Percentiles rank a stretch among this genome's conserved stretches.
Evolutionary conservation across 2,113 vertebrate species (phyloP).

Genomic region (Cacatua alba): DNA sequence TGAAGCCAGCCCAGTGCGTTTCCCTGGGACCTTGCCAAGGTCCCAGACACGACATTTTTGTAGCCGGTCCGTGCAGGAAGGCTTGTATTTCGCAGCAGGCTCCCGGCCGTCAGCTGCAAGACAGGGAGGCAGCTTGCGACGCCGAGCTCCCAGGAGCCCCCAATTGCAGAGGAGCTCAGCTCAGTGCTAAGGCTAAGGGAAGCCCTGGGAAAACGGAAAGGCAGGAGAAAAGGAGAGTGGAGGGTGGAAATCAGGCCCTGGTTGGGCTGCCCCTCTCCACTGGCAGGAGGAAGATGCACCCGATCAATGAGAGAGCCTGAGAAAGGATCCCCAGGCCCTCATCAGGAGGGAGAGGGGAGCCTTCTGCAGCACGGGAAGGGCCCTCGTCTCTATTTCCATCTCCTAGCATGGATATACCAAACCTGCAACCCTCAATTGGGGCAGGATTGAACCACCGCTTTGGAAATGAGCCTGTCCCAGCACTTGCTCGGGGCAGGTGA

Average conservation of each 20-base stretch:
- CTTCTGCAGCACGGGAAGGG: neutral
- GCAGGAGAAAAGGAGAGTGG: neutral
- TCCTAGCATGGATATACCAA: neutral
- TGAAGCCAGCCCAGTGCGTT: rapidly evolving
- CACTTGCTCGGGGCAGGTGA: neutral
- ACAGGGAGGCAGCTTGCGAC: neutral
- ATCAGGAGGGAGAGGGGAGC: neutral
- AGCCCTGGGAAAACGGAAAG: neutral
- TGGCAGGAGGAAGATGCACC: conserved; percentile 37
- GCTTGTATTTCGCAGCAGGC: neutral
- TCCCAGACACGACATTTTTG: neutral
- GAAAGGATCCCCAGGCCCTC: neutral
- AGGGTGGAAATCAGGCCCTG: conserved; percentile 39
- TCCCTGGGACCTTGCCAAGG: conserved; percentile 18
- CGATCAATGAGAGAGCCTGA: conserved; percentile 53
- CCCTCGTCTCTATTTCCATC: neutral
- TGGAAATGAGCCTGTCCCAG: neutral
- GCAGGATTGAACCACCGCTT: neutral
- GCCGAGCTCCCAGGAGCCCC: neutral
- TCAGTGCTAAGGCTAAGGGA: neutral
- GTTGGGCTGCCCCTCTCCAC: neutral
- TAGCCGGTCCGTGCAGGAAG: neutral
- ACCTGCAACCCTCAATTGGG: too few relatives aligned
- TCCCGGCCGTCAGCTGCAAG: conserved; percentile 19
- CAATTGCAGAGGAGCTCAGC: neutral